Conservation (phyloP, 2,888 invertebrate species). For the Caenorhabditis doughertyi region DNA sequence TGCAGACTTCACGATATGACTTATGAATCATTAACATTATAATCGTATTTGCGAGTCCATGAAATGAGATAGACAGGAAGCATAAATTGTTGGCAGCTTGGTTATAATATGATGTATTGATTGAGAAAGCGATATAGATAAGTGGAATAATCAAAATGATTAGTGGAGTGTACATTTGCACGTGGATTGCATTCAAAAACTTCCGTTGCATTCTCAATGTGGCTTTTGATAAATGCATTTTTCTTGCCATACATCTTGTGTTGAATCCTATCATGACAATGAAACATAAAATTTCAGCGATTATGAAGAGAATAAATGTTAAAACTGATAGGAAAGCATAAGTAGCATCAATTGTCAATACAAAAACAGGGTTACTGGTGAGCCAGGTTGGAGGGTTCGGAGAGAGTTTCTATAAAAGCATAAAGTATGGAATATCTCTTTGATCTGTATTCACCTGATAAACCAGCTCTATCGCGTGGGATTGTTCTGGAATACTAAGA, state of each 20-base stretch:
- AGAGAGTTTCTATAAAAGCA: not conserved
- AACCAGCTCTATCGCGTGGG: not conserved
- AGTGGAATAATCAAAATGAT: not conserved
- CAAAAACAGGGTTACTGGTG: conserved; percentile 1
- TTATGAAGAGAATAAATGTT: not conserved
- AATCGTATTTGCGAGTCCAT: conserved; percentile 17
- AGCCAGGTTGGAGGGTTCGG: not conserved
- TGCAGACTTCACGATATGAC: conserved; percentile 10
- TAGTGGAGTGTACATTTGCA: conserved; percentile 9
- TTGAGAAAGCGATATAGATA: not conserved
- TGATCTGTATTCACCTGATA: not conserved
- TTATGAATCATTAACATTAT: conserved; percentile 29
- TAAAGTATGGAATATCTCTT: no score
- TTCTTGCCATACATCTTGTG: not conserved
- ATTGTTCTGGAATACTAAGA: conserved; percentile 24
- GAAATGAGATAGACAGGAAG: conserved; percentile 5
- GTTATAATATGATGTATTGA: not conserved
- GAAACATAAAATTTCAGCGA: not conserved
- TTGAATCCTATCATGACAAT: not conserved
- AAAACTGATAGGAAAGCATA: not conserved
- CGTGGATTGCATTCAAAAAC: conserved; percentile 14
- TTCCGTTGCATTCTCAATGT: conserved; percentile 13
- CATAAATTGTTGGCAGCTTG: conserved; percentile 6
- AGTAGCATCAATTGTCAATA: not conserved
- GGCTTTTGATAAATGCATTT: conserved; percentile 1